Conservation (phyloP, 2,888 invertebrate species). For the Gastrophysa polygoni region DNA sequence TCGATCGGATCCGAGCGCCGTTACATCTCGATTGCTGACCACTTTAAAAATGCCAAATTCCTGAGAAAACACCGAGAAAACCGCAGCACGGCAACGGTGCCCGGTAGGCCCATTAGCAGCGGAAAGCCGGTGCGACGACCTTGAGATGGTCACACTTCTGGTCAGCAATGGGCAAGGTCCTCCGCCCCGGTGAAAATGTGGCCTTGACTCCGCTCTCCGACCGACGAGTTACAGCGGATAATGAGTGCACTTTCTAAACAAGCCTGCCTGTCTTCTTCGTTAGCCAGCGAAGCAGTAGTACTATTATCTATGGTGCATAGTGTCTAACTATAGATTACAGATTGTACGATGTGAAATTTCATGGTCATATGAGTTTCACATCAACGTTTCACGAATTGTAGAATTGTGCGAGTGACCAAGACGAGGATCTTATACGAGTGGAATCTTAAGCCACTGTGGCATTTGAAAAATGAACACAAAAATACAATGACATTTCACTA, state of each 20-base stretch:
- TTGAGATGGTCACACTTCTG: slow-evolving; percentile 57
- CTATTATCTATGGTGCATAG: not conserved
- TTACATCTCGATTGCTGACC: too few species aligned
- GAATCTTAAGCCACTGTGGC: too few species aligned
- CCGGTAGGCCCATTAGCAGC: slow-evolving; percentile 40
- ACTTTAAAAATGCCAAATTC: not conserved
- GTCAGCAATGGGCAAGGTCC: slow-evolving; percentile 55
- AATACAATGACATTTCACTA: too few species aligned
- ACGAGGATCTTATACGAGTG: too few species aligned
- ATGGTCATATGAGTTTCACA: too few species aligned
- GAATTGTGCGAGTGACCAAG: too few species aligned
- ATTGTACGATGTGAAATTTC: too few species aligned
- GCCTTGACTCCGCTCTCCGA: slow-evolving; percentile 52
- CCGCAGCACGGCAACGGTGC: not conserved
- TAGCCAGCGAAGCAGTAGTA: not conserved
- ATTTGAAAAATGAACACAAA: too few species aligned
- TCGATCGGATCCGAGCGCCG: too few species aligned
- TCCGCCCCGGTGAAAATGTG: slow-evolving; percentile 56
- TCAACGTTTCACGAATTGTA: too few species aligned
- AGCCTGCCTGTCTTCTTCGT: slow-evolving; percentile 20
- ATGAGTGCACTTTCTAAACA: slow-evolving; percentile 52
- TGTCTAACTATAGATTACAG: not conserved
- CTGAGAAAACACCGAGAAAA: not conserved
- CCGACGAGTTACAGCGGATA: slow-evolving; percentile 47
- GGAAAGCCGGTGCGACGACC: slow-evolving; percentile 43